phyloP scores from a whole-genome alignment of 2,113 vertebrate species.

The Isichthys henryi region DNA sequence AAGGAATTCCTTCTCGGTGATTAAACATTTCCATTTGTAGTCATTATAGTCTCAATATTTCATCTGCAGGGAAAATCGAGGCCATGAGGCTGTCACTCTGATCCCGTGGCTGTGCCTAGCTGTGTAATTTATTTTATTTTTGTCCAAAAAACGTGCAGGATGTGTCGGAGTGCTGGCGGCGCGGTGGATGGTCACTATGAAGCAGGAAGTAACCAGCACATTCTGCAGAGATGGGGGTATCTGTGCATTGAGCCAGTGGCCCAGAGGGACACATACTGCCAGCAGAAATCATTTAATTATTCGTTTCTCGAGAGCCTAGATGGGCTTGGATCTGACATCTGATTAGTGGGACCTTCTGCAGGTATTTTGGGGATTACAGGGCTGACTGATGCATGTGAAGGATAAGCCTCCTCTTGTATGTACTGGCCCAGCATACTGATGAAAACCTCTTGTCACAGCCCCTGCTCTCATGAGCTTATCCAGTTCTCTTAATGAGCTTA shows the following conservation, averaged over 20 bases:
- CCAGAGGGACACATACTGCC: background rate
- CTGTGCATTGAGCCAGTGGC: background rate
- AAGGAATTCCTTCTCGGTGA: background rate
- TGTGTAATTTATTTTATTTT: background rate
- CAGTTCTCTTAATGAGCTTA: background rate
- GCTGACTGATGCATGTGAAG: background rate
- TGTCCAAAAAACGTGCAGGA: background rate
- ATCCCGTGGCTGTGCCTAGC: background rate
- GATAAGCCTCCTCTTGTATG: background rate
- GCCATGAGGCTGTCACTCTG: background rate
- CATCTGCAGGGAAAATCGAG: background rate
- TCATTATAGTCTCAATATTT: background rate
- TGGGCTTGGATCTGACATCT: background rate
- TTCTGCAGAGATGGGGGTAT: background rate
- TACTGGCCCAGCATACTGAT: background rate
- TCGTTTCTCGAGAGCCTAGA: background rate
- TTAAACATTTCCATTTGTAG: background rate
- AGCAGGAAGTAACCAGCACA: background rate
- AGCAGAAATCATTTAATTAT: background rate
- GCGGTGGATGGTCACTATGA: background rate
- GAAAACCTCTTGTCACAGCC: background rate
- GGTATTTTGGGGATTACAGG: background rate
- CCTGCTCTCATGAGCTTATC: background rate
- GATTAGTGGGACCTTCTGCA: background rate
- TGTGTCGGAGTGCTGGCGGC: background rate